Conservation (phyloP, 2,113 vertebrate species). For the Oreocharis arfaki region DNA sequence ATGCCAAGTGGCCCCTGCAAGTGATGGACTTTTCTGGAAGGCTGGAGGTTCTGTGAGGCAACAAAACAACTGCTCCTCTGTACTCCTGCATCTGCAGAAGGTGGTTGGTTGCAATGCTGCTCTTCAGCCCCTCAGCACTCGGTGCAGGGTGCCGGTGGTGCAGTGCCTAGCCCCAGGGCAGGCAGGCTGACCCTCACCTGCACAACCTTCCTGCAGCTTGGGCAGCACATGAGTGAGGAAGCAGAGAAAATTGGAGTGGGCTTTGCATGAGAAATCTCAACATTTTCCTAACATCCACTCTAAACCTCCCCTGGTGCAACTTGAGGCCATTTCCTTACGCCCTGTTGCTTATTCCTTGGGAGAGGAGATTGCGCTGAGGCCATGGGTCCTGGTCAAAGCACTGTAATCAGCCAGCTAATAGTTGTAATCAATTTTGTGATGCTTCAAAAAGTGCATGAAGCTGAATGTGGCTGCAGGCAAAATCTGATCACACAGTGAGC, state of each 20-base stretch:
- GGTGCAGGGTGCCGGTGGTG: background rate
- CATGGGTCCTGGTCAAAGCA: background rate
- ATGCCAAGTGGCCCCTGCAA: background rate
- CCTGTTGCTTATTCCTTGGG: background rate
- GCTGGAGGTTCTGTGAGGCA: background rate
- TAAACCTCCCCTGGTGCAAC: background rate
- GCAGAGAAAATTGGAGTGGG: background rate
- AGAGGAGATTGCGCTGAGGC: background rate
- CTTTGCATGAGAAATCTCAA: background rate
- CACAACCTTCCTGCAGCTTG: fast-evolving
- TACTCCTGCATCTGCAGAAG: fast-evolving
- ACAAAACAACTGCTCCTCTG: background rate
- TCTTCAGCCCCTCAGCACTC: background rate
- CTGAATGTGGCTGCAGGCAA: background rate
- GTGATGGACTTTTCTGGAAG: background rate
- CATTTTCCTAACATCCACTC: background rate
- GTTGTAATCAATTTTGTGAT: background rate
- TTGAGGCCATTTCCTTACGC: background rate
- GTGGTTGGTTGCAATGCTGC: fast-evolving
- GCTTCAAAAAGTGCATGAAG: background rate
- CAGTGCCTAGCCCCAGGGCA: background rate
- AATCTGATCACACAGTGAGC: background rate
- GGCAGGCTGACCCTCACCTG: background rate
- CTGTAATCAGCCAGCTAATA: background rate
- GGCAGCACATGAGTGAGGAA: background rate